These are phyloP conservation scores for Chironomus striatipennis DNA, from an alignment of 1,140 invertebrate species.

Conservation along the genomic window DNA sequence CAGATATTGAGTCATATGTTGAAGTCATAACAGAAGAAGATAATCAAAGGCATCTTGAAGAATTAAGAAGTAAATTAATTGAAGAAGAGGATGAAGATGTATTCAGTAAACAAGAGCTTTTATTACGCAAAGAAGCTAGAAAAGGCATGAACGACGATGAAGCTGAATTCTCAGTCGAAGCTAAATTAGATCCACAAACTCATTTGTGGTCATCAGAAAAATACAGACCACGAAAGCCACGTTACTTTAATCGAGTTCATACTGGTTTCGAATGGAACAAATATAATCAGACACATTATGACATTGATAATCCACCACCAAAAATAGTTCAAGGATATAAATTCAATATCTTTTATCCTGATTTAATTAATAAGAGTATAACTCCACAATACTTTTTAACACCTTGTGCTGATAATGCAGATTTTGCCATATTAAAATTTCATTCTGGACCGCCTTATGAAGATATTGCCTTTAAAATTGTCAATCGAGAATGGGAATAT, in stretches of 20 bases:
- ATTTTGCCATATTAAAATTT: constrained; percentile 93
- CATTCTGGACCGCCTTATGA: constrained; percentile 97
- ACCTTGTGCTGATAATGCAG: constrained; percentile 81
- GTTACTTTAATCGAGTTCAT: constrained; percentile 95
- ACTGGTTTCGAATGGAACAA: constrained; percentile 99
- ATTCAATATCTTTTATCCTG: constrained; percentile 99
- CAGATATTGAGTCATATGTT: constrained; percentile 73
- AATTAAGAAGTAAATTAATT: constrained; percentile 56
- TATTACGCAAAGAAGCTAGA: constrained; percentile 66
- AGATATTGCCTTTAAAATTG: constrained; percentile 99
- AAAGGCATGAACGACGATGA: constrained; percentile 87
- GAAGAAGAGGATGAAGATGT: constrained; percentile 29
- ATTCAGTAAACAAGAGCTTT: constrained; percentile 47
- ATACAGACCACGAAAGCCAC: constrained; percentile 91
- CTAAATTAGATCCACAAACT: constrained; percentile 72
- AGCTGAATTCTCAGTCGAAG: constrained; percentile 87
- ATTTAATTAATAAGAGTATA: constrained; percentile 90
- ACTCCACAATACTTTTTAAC: constrained; percentile 94
- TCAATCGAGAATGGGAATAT: constrained; percentile 98
- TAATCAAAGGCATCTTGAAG: constrained; percentile 66
- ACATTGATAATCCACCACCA: constrained; percentile 99
- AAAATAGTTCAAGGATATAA: constrained; percentile 99
- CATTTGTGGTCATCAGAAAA: constrained; percentile 94
- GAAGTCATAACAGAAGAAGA: constrained; percentile 70
- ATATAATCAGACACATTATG: constrained; percentile 99